phyloP scores from a whole-genome alignment of 2,113 vertebrate species.

The Nipponia nippon region DNA sequence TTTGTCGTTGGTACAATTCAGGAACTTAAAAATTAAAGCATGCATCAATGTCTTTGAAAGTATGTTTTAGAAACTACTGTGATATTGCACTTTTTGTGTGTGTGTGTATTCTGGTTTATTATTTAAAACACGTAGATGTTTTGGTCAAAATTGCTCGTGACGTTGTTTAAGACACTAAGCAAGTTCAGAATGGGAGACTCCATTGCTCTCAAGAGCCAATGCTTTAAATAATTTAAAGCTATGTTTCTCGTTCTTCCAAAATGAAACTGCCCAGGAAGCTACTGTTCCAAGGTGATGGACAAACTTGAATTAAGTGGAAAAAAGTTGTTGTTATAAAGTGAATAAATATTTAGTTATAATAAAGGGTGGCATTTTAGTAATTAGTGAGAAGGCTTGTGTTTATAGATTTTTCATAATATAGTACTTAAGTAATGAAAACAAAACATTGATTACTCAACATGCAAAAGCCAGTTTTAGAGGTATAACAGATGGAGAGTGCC shows the following conservation, averaged over 20 bases:
- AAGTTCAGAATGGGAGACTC: not conserved
- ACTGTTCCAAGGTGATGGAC: not conserved
- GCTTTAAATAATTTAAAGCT: not conserved
- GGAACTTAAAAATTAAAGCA: not conserved
- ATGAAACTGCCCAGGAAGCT: not conserved
- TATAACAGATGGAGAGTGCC: not conserved
- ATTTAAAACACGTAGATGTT: not conserved
- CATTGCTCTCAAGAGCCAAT: not conserved
- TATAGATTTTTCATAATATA: not conserved
- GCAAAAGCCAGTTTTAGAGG: not conserved
- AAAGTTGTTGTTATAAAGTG: not conserved
- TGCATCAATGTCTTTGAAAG: not conserved
- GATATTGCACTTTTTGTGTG: not conserved
- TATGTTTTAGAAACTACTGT: not conserved
- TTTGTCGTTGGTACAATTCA: not conserved
- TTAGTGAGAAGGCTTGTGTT: not conserved
- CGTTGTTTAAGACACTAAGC: not conserved
- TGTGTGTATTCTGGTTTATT: not conserved
- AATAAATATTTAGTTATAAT: not conserved
- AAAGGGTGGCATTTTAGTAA: not conserved
- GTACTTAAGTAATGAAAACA: not conserved
- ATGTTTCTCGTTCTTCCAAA: not conserved
- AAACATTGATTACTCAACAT: not conserved
- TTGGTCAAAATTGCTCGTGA: not conserved
- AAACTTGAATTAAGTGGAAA: not conserved